Evolutionary conservation across 2,113 vertebrate genomes (phyloP).

Genomic region (Pluvianellus socialis): DNA sequence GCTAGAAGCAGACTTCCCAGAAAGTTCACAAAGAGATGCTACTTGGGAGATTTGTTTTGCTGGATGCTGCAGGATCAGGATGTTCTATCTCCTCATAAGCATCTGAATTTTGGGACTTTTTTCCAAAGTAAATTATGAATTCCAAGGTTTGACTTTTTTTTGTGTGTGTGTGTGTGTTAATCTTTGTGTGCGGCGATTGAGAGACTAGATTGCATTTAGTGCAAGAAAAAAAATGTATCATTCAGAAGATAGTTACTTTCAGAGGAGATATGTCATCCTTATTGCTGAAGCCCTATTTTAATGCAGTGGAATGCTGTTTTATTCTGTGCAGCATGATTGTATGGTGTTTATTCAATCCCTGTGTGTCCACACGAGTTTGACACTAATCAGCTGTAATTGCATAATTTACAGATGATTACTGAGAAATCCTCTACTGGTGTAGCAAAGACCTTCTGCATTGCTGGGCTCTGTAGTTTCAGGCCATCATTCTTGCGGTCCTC

Average conservation of each 20-base stretch:
- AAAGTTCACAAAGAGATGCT: not conserved
- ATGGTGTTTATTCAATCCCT: conserved; percentile 11
- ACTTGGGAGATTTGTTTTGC: not conserved
- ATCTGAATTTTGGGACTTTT: not conserved
- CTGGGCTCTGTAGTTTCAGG: conserved; percentile 35
- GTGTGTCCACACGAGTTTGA: conserved; percentile 38
- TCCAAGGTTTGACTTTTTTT: not conserved
- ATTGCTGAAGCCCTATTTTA: not conserved
- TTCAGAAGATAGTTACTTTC: not conserved
- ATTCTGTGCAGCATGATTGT: not conserved
- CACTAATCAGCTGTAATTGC: conserved; percentile 56
- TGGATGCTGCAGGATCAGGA: not conserved
- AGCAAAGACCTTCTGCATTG: not conserved
- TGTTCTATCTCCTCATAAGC: not conserved
- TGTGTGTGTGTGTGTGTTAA: too few species aligned
- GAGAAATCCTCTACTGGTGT: conserved; percentile 22
- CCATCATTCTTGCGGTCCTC: conserved; percentile 28
- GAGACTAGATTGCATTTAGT: not conserved
- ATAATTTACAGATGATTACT: conserved; percentile 52
- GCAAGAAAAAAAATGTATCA: not conserved
- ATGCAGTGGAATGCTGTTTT: not conserved
- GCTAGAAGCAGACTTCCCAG: not conserved
- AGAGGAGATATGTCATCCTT: not conserved
- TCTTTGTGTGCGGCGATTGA: not conserved
- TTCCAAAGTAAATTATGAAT: not conserved